Base-by-base conservation (phyloP, 2,113 vertebrate species). In the Corydoras sp. region DNA sequence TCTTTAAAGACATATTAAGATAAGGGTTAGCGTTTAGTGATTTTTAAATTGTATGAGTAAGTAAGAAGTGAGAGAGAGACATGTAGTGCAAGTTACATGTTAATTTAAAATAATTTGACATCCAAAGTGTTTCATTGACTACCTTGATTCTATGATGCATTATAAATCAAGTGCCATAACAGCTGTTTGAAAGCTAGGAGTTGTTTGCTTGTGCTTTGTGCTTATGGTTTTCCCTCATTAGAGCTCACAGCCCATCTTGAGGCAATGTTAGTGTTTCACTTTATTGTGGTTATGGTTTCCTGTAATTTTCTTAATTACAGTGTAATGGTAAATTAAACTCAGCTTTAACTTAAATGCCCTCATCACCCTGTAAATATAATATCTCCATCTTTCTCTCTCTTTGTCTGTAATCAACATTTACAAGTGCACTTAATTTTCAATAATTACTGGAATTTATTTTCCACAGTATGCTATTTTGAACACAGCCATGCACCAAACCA, bases 321-420 rank as follows among this genome's bases (percentile, higher is more conserved):
- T 77, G 62, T 69, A 24, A 69, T 51, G 72, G 67, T 12, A 24
- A 67, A 32, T 72, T 72, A 77, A 76, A 60, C 78, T 82, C 35
- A 43, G 62, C 65, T 72, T 77, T 66, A 31, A 62, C 35, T 43
- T 78, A 82, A 84, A 82, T 81, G 75, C 82, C 77, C 84, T 85
- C 69, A 75, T 77, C 76, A 73, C 75, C 81, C 78, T 79, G 76
- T 74, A 78, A 79, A 82, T 83, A 76, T 80, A 83, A 72, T 71
- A 58, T 35, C 18, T 62, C 75, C 18, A 24, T 24, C 18, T 83
- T 81, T 80, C 73, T 77, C 68, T 71, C 15, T 72, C 48, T 68
- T 53, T 50, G 29, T 15, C 55, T 58, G 55, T 43, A 43, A 43
- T 43, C 35, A 43, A 43, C 35, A 43, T 5, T 43, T 43, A 43